phyloP scores from a whole-genome alignment of 2,113 vertebrate genomes.

The Boulengeromyrus knoepffleri region DNA sequence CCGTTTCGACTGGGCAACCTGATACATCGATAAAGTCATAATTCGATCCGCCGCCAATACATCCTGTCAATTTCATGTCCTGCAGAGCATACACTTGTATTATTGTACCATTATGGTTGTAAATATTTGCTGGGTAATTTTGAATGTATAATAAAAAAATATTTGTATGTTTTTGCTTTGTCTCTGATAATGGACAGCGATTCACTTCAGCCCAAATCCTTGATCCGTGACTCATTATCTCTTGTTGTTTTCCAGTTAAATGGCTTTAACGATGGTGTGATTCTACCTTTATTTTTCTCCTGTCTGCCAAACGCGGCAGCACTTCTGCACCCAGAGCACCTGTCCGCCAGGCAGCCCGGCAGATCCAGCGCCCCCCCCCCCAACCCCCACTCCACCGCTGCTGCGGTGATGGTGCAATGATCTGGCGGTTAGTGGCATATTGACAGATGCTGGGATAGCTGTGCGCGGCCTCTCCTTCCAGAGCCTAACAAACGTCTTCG shows the following conservation, averaged over 20 bases:
- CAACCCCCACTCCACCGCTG: neutral
- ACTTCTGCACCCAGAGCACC: neutral
- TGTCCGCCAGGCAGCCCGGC: neutral
- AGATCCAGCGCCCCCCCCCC: neutral
- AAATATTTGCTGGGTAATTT: neutral
- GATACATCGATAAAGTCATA: neutral
- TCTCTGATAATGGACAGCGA: neutral
- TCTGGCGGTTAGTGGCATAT: neutral
- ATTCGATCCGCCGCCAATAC: neutral
- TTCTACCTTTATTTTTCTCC: neutral
- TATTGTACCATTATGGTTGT: neutral
- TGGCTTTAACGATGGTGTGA: neutral
- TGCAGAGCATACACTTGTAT: neutral
- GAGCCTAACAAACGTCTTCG: neutral
- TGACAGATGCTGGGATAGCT: neutral
- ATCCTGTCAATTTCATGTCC: neutral
- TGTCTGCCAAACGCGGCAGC: neutral
- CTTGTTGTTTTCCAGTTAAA: neutral
- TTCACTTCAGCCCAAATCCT: neutral
- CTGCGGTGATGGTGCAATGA: conserved; percentile 8
- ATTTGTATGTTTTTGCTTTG: neutral
- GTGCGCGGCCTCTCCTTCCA: neutral
- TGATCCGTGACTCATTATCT: neutral
- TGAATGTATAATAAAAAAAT: neutral
- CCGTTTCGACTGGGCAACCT: neutral